Conservation (phyloP, 2,888 invertebrate genomes). For the Drosophila bunnanda region DNA sequence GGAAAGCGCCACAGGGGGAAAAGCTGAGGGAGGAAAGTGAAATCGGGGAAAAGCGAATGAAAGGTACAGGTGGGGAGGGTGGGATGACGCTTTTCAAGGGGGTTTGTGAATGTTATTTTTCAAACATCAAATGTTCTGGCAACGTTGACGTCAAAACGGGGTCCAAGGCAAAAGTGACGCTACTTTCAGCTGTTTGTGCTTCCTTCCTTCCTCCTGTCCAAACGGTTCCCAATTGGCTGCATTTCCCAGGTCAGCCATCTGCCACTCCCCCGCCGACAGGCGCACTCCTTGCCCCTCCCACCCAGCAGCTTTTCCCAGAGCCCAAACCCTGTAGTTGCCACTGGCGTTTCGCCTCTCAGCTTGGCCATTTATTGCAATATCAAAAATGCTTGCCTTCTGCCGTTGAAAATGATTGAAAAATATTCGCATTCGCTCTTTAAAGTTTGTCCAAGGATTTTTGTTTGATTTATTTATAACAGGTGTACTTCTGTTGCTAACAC, state of each 20-base stretch:
- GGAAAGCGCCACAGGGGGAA: constrained; percentile 19
- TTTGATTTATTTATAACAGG: not conserved
- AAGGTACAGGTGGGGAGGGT: not conserved
- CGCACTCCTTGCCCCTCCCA: too few species aligned
- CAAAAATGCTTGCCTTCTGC: constrained; percentile 58
- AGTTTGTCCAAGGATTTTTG: constrained; percentile 1
- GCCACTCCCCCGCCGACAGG: constrained; percentile 4
- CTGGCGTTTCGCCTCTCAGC: constrained; percentile 23
- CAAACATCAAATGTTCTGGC: constrained; percentile 50
- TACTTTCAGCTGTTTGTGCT: constrained; percentile 49
- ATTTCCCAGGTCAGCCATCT: constrained; percentile 43
- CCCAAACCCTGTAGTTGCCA: constrained; percentile 17
- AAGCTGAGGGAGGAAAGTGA: constrained; percentile 7
- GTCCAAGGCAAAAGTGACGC: constrained; percentile 44
- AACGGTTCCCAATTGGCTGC: constrained; percentile 57
- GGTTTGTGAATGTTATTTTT: constrained; percentile 45
- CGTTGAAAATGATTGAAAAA: constrained; percentile 69
- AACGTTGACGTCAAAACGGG: constrained; percentile 58
- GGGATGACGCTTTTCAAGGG: constrained; percentile 1
- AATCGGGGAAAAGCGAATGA: constrained; percentile 5
- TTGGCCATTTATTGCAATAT: constrained; percentile 43
- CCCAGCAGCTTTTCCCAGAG: not conserved
- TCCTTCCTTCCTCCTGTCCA: constrained; percentile 40
- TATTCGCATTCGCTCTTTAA: constrained; percentile 40
- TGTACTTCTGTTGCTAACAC: not conserved